These are phyloP conservation scores for Tenebrio molitor DNA, from an alignment of 1,140 invertebrate species.

Conservation along the genomic window DNA sequence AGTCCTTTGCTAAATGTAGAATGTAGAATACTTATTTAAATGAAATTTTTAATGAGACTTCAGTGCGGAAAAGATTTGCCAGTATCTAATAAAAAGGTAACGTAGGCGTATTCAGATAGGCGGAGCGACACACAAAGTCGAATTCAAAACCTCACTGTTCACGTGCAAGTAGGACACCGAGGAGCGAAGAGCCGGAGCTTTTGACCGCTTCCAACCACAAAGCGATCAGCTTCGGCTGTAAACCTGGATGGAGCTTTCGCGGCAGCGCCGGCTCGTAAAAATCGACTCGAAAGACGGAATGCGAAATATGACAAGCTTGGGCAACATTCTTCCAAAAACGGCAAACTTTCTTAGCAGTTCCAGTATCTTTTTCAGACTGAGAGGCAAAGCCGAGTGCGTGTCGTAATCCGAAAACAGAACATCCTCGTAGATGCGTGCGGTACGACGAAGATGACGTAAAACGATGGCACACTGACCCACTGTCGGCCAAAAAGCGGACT, in stretches of 20 bases:
- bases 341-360: too few relatives aligned
- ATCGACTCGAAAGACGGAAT: too few relatives aligned
- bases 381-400: too few relatives aligned
- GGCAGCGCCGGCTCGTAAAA: too few relatives aligned
- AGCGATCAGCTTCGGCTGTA: not conserved
- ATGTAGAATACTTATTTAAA: too few relatives aligned
- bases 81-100: not conserved
- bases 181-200: not conserved
- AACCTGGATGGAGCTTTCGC: too few relatives aligned
- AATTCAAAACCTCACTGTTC: not conserved
- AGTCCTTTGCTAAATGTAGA: too few relatives aligned
- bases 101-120: slow-evolving; percentile 9
- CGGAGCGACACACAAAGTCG: slow-evolving; percentile 12
- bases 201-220: not conserved
- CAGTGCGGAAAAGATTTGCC: too few relatives aligned
- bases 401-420: not conserved
- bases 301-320: too few relatives aligned
- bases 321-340: too few relatives aligned
- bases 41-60: too few relatives aligned
- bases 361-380: too few relatives aligned
- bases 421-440: not conserved
- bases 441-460: slow-evolving; percentile 49
- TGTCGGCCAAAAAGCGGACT: slow-evolving; percentile 50
- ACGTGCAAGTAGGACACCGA: slow-evolving; percentile 6
- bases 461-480: slow-evolving; percentile 54